These are phyloP conservation scores for Probosciger aterrimus DNA, from an alignment of 2,113 vertebrate genomes.

Conservation along the genomic window DNA sequence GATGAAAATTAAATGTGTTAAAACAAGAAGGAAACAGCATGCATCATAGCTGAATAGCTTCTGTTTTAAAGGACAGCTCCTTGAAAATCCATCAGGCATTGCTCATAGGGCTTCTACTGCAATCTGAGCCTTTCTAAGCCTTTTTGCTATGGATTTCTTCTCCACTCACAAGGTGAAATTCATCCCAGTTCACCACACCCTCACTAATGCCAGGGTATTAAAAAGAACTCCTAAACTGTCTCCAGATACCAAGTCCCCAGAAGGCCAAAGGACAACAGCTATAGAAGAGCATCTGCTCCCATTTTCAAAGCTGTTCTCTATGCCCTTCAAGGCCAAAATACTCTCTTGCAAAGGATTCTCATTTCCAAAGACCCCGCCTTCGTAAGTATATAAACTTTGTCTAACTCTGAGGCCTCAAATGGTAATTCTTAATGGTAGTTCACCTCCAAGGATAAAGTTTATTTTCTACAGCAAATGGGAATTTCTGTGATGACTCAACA, in stretches of 20 bases:
- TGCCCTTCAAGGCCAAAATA: background rate
- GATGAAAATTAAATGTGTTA: constrained; percentile 66
- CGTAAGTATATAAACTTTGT: background rate
- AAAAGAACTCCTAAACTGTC: background rate
- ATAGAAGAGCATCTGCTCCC: background rate
- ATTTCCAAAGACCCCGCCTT: background rate
- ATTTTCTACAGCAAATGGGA: background rate
- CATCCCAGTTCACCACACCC: background rate
- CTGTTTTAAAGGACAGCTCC: background rate
- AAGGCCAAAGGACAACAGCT: background rate
- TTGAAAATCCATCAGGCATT: background rate
- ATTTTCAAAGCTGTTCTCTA: background rate
- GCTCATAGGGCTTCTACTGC: background rate
- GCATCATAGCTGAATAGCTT: background rate
- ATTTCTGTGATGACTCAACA: background rate
- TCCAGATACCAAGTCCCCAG: background rate
- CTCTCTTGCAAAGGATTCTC: background rate
- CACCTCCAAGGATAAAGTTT: background rate
- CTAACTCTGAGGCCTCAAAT: background rate
- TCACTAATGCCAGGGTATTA: background rate
- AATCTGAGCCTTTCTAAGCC: background rate
- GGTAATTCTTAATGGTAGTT: background rate
- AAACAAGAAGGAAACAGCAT: background rate
- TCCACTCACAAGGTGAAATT: background rate
- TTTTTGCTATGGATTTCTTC: background rate